Base-by-base conservation (phyloP, 2,113 vertebrate species). In the Glaucomys volans region DNA sequence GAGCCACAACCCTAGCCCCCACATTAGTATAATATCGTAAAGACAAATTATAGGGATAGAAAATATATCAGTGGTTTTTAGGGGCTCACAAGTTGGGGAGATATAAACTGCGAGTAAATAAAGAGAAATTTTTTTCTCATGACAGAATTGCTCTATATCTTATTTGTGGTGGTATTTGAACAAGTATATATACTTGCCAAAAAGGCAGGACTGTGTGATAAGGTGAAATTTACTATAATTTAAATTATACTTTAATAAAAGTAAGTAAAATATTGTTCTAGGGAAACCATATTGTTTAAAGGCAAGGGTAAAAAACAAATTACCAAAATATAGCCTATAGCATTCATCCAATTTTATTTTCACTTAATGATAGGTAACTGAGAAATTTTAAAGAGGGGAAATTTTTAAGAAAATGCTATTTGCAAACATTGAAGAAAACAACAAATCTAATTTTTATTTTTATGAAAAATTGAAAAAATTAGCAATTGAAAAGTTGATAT, bases 371-470 rank as follows among this genome's bases (percentile, higher is more conserved):
- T 62, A 57, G n/a, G 62, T n/a, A 83, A 82, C 52, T 47, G 24
- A 7, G 13, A 74, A 50, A 79, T 84, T 90, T 52, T 14, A 8
- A 54, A 62, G 66, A 91, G 64, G 67, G 62, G 47, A 47, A 69
- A 54, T 79, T 50, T n/a, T 22, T 35, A 82, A 82, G 28, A 18
- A 9, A 75, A 88, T 30, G 42, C 80, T 12, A 85, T 92, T 64
- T 79, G 37, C 52, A 85, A 92, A 85, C 54, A 92, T 4, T 14
- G 14, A 97, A 91, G 50, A 85, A 87, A 77, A 85, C 5, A 17
- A 83, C 87, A 80, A 57, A n/a, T 69, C 14, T 69, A 54, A 89
- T 75, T 80, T 79, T 74, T 5, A 86, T n/a, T 82, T 67, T n/a
- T 76, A 79, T 80, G 20, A 67, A 50, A 67, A 67, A 66, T 50